These are phyloP conservation scores for Endotricha flammealis DNA, from an alignment of 2,888 invertebrate genomes.

Conservation along the genomic window DNA sequence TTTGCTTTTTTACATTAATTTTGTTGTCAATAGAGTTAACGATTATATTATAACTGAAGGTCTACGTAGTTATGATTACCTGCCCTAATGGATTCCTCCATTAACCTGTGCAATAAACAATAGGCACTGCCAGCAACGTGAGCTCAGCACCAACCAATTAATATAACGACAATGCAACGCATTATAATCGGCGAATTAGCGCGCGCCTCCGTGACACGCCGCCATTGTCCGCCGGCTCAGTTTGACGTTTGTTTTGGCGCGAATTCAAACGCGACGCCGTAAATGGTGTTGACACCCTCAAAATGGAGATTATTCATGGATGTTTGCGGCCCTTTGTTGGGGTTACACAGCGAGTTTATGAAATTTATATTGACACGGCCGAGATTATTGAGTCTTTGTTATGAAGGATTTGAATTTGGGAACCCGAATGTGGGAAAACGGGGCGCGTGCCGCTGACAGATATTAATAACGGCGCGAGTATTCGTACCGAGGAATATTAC, in stretches of 20 bases:
- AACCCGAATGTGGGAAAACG: conserved; percentile 51
- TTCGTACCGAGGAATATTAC: conserved; percentile 8
- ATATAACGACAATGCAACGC: conserved; percentile 49
- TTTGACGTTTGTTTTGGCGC: conserved; percentile 67
- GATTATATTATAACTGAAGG: too few relatives aligned
- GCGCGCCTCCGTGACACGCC: conserved; percentile 37
- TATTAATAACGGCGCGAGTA: conserved; percentile 46
- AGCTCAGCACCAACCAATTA: conserved; percentile 47
- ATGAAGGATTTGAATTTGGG: conserved; percentile 62
- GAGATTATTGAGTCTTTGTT: conserved; percentile 70
- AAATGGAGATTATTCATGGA: conserved; percentile 74
- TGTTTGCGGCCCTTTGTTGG: conserved; percentile 66
- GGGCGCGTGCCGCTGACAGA: conserved; percentile 64
- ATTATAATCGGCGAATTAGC: conserved; percentile 55
- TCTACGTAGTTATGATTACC: too few relatives aligned
- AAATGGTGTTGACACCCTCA: conserved; percentile 72
- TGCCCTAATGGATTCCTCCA: conserved; percentile 5
- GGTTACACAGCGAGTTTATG: conserved; percentile 64
- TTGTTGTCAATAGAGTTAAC: too few relatives aligned
- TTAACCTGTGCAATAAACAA: conserved; percentile 27
- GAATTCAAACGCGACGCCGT: conserved; percentile 46
- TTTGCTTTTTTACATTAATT: too few relatives aligned
- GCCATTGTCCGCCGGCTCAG: conserved; percentile 52
- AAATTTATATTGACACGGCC: conserved; percentile 72
- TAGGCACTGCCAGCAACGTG: conserved; percentile 20